Percentiles rank a stretch among this genome's conserved stretches.
Conservation (phyloP, 2,888 invertebrate species). For the Amblyjoppa fuscipennis region DNA sequence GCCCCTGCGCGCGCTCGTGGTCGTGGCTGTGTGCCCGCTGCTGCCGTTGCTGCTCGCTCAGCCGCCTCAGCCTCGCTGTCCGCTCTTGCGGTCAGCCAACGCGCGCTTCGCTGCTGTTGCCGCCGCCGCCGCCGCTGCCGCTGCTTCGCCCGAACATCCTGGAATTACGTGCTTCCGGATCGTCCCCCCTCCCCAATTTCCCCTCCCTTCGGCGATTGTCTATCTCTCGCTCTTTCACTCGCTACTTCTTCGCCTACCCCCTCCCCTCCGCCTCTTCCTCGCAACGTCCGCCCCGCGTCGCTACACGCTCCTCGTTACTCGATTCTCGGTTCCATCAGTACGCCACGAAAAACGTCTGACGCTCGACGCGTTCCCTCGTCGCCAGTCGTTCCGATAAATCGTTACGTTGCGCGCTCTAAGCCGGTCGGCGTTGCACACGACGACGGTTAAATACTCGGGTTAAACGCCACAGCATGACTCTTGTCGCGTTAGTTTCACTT, state of each 20-base stretch:
- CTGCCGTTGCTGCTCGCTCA: constrained; percentile 6
- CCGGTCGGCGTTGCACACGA: background rate
- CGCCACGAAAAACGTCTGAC: constrained; percentile 55
- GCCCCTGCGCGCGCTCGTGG: constrained; percentile 16
- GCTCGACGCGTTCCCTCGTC: constrained; percentile 28
- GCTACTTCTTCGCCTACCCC: background rate
- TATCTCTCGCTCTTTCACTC: constrained; percentile 24
- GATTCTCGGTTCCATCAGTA: constrained; percentile 49
- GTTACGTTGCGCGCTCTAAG: constrained; percentile 24
- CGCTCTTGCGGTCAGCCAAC: constrained; percentile 22
- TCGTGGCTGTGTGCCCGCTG: constrained; percentile 23
- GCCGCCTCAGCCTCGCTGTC: constrained; percentile 20
- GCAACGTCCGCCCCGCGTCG: constrained; percentile 17
- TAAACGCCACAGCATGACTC: background rate
- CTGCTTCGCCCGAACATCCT: constrained; percentile 61
- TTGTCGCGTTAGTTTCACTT: constrained; percentile 15
- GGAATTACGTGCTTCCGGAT: constrained; percentile 69
- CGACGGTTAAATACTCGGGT: background rate
- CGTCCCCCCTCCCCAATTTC: constrained; percentile 23
- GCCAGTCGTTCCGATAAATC: constrained; percentile 20
- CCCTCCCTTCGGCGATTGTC: constrained; percentile 36
- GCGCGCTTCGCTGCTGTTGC: constrained; percentile 24
- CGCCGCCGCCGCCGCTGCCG: background rate
- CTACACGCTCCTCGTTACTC: constrained; percentile 34
- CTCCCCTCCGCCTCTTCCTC: constrained; percentile 13